These are phyloP conservation scores for Zeuzera pyrina DNA, from an alignment of 2,888 invertebrate species.

Conservation along the genomic window DNA sequence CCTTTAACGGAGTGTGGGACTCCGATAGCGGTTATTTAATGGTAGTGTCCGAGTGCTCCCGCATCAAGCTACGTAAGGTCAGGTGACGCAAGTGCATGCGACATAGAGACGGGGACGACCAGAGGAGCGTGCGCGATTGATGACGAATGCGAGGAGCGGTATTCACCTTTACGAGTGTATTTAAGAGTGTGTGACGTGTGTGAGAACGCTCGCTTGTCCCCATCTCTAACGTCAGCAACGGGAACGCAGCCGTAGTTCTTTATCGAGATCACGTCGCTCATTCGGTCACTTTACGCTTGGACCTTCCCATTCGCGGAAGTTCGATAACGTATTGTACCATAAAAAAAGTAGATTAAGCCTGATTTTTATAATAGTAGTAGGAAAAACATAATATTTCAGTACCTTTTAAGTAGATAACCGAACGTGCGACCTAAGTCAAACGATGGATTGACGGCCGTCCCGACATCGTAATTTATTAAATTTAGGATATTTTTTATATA, in stretches of 20 bases:
- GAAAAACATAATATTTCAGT: constrained; percentile 65
- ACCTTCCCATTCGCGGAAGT: constrained; percentile 39
- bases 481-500: constrained; percentile 58
- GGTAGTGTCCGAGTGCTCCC: constrained; percentile 52
- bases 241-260: constrained; percentile 65
- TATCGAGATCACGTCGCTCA: constrained; percentile 68
- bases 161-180: constrained; percentile 28
- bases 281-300: constrained; percentile 67
- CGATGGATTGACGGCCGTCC: constrained; percentile 71
- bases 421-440: constrained; percentile 72
- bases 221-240: constrained; percentile 55
- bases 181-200: constrained; percentile 33
- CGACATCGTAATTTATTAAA: constrained; percentile 72
- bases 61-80: constrained; percentile 40
- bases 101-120: constrained; percentile 68
- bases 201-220: constrained; percentile 67
- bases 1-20: constrained; percentile 44
- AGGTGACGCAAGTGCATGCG: constrained; percentile 37
- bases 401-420: constrained; percentile 70
- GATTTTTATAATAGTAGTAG: constrained; percentile 63
- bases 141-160: constrained; percentile 51
- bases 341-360: constrained; percentile 62
- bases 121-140: constrained; percentile 51
- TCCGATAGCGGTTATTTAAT: constrained; percentile 59
- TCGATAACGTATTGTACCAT: constrained; percentile 67